Percentiles rank a stretch among this genome's conserved stretches.
Conservation (phyloP, 2,888 invertebrate genomes). For the Nasonia oneida region DNA sequence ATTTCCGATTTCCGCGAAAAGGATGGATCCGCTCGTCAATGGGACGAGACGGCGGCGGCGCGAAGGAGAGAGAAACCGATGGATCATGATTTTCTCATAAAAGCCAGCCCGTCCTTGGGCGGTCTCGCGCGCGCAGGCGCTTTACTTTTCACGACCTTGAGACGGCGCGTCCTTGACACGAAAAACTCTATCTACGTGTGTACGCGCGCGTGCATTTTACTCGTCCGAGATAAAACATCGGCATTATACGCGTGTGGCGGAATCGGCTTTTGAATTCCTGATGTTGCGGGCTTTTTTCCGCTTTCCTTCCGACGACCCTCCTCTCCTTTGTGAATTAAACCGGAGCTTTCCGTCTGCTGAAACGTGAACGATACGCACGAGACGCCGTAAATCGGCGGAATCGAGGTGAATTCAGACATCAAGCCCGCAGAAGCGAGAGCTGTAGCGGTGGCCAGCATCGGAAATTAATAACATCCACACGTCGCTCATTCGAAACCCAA, state of each 20-base stretch:
- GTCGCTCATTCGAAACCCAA: neutral
- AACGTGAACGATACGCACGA: neutral
- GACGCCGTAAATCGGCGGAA: neutral
- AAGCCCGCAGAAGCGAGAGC: neutral
- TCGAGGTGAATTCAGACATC: neutral
- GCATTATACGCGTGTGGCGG: neutral
- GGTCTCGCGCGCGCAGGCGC: slow-evolving; percentile 49
- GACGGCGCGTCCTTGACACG: slow-evolving; percentile 59
- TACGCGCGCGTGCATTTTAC: slow-evolving; percentile 1
- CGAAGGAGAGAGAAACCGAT: slow-evolving; percentile 50
- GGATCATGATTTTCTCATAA: slow-evolving; percentile 56
- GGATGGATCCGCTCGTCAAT: neutral
- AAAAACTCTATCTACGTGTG: slow-evolving; percentile 41
- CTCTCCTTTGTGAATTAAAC: neutral
- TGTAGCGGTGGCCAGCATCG: neutral
- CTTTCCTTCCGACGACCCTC: neutral
- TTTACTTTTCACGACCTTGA: slow-evolving; percentile 62
- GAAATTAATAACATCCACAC: neutral
- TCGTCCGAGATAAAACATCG: slow-evolving; percentile 29
- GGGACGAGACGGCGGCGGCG: neutral
- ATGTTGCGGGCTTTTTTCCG: neutral
- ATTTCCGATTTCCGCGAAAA: neutral
- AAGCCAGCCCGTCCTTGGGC: slow-evolving; percentile 53
- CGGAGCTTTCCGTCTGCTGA: neutral
- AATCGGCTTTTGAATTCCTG: slow-evolving; percentile 33